Evolutionary conservation across 2,113 vertebrate species (phyloP), one percentile per base, ranked within the genome.

Genomic region (Rhinogobius similis): DNA sequence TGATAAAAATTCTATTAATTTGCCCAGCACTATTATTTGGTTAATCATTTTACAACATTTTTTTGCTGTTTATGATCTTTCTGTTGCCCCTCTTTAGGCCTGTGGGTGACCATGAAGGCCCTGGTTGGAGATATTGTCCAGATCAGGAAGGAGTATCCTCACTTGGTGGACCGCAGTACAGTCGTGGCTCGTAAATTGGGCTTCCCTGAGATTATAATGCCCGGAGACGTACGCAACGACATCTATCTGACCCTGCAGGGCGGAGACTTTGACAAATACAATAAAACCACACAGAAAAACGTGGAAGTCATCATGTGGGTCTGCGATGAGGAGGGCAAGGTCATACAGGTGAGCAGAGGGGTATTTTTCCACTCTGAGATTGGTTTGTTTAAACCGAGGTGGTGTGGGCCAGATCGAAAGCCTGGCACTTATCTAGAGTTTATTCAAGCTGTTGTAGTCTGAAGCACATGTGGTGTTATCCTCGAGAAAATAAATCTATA

Each of bases 171-270:
- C 90, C 97, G 98, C 83, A 97, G 94, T 82, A 99, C 97, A 0
- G 96, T 95, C 52, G 96, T 98, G 69, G 96, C 98, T 58, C 92
- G 98, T 66, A 99, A 99, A 75, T 89, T 99, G 83, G 98, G 98
- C 76, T 99, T 99, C 87, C 98, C 98, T 0, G 98, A 99, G 90
- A 98, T 99, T 84, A 99, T 99, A 70, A 99, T 99, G 98, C 98
- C 98, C 62, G 98, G 98, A 24, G 97, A 99, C 73, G 93, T 99
- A 68, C 95, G 98, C 81, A 99, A 99, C 29, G 98, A 99, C 87
- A 98, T 99, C 86, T 99, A 99, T 86, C 92, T 99, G 73, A 99
- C 96, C 4, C 69, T 99, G 75, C 76, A 95, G 38, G 89, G 92
- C 1, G 98, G 97, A 23, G 97, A 99, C 92, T 98, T 98, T 53